Evolutionary conservation across 2,797 vertebrate genomes (phyloP).

Genomic region (Ctenopoma kingsleyae): DNA sequence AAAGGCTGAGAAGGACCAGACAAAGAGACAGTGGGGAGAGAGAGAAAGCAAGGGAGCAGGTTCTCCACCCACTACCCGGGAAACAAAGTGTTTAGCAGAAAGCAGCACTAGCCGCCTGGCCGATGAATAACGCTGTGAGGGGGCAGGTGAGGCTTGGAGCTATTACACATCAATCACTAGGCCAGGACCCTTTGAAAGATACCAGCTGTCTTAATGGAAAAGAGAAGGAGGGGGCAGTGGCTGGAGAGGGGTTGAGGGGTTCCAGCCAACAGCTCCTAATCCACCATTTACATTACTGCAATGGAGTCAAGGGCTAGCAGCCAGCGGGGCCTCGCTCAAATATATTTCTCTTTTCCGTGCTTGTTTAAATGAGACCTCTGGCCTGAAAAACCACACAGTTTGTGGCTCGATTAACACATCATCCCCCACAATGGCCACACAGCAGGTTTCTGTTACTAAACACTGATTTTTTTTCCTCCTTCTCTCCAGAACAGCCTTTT

Average conservation of each 20-base stretch:
- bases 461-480: conserved; percentile 39
- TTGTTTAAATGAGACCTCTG: conserved; percentile 82
- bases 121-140: conserved; percentile 78
- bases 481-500: conserved; percentile 54
- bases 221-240: conserved; percentile 70
- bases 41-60: conserved; percentile 29
- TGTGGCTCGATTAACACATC: conserved; percentile 85
- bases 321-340: conserved; percentile 78
- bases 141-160: conserved; percentile 84
- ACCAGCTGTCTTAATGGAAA: conserved; percentile 88
- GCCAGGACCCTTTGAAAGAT: conserved; percentile 85
- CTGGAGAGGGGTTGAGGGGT: conserved; percentile 63
- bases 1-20: conserved; percentile 39
- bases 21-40: conserved; percentile 39
- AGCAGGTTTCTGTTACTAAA: conserved; percentile 83
- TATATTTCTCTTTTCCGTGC: conserved; percentile 78
- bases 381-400: conserved; percentile 80
- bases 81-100: conserved; percentile 78
- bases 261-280: conserved; percentile 80
- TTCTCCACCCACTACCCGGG: conserved; percentile 67
- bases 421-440: conserved; percentile 81
- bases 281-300: conserved; percentile 85
- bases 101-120: conserved; percentile 60
- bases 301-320: conserved; percentile 81
- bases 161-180: conserved; percentile 87